phyloP scores from a whole-genome alignment of 2,797 vertebrate species.

The Microchirus variegatus region DNA sequence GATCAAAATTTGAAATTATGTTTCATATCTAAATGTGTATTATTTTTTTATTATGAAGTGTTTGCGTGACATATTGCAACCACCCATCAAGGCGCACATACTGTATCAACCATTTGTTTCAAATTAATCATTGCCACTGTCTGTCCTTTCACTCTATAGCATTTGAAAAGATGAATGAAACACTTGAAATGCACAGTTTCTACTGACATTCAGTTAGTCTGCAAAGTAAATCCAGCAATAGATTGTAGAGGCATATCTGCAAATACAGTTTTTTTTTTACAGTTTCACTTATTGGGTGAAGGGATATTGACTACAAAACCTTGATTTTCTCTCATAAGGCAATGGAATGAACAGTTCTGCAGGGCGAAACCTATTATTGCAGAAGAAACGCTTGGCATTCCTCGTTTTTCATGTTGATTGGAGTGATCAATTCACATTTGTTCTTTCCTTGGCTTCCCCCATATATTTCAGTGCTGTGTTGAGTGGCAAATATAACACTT shows the following conservation, averaged over 20 bases:
- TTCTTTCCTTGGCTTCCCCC: constrained; percentile 60
- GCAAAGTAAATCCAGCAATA: background rate
- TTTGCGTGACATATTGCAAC: background rate
- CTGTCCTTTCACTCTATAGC: constrained; percentile 7
- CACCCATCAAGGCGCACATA: constrained; percentile 5
- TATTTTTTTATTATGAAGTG: background rate
- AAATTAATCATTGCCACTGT: background rate
- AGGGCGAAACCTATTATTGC: constrained; percentile 50
- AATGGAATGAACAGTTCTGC: constrained; percentile 51
- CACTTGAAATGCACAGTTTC: no score
- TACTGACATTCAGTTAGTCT: no score
- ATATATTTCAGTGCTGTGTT: constrained; percentile 39
- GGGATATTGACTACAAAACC: constrained; percentile 36
- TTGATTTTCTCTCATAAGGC: constrained; percentile 47
- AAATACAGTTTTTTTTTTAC: background rate
- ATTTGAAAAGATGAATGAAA: constrained; percentile 8
- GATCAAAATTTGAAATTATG: constrained; percentile 9
- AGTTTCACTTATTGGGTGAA: constrained; percentile 38
- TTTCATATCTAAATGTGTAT: constrained; percentile 1
- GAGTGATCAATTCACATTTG: constrained; percentile 77
- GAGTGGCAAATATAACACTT: constrained; percentile 52
- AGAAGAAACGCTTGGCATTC: constrained; percentile 52
- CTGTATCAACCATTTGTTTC: no score
- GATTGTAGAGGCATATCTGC: constrained; percentile 1
- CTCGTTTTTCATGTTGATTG: constrained; percentile 78